Percentiles rank a stretch among this genome's conserved stretches.
phyloP scores from a whole-genome alignment of 2,113 vertebrate species.

The Sclerurus mexicanus region DNA sequence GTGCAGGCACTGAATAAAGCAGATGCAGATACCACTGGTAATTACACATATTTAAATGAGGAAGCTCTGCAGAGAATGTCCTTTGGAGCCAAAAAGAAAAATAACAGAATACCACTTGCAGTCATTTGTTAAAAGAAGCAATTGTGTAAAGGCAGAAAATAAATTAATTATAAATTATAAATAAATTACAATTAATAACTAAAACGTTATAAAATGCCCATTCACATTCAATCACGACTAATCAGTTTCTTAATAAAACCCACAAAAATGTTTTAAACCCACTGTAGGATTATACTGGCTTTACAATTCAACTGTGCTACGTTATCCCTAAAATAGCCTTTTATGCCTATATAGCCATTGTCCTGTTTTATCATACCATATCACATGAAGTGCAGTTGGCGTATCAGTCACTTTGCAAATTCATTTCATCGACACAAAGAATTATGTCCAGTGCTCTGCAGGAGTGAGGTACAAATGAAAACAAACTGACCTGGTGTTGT shows the following conservation, averaged over 20 bases:
- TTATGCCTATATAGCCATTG: not conserved
- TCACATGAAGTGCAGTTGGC: not conserved
- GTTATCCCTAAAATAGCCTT: not conserved
- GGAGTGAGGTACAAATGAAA: not conserved
- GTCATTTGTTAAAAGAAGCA: not conserved
- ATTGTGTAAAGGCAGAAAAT: not conserved
- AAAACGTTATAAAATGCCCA: not conserved
- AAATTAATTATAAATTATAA: not conserved
- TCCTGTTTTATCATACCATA: not conserved
- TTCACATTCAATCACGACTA: not conserved
- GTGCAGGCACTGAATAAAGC: not conserved
- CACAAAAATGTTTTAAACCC: not conserved
- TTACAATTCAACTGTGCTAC: not conserved
- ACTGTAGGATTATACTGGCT: not conserved
- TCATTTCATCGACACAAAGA: not conserved
- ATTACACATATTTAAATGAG: conserved; percentile 1
- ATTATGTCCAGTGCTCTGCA: not conserved
- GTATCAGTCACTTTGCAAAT: not conserved
- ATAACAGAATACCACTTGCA: not conserved
- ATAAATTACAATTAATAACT: not conserved
- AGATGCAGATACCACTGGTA: not conserved
- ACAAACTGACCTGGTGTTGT: conserved; percentile 75
- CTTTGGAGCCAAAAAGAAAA: not conserved
- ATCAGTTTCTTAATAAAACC: not conserved
- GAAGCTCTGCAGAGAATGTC: not conserved